A percentile compares a stretch with the other conserved stretches of the same genome.
Evolutionary conservation across 2,797 vertebrate species (phyloP).

Genomic region (Eutrigla gurnardus): DNA sequence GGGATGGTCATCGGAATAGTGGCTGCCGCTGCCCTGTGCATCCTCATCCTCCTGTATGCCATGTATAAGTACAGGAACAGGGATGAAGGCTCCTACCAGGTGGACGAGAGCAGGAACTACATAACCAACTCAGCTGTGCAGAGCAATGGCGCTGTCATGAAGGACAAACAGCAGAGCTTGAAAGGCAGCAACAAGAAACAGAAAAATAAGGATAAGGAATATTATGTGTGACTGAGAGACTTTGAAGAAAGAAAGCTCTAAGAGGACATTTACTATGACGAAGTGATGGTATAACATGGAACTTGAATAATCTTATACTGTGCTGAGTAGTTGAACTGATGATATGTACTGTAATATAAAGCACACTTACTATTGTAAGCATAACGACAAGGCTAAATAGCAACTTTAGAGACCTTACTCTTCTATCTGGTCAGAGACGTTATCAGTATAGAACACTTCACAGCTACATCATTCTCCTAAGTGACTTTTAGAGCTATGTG

Average conservation of each 20-base stretch:
- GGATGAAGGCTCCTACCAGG: conserved; percentile 99
- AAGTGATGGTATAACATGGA: conserved; percentile 82
- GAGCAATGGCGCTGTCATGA: conserved; percentile 97
- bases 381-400: conserved; percentile 85
- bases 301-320: conserved; percentile 82
- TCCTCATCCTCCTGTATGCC: conserved; percentile 99
- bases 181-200: conserved; percentile 98
- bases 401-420: conserved; percentile 87
- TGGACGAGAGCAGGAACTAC: conserved; percentile 99
- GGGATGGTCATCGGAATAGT: conserved; percentile 99
- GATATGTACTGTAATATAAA: conserved; percentile 94
- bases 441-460: conserved; percentile 91
- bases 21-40: conserved; percentile 99
- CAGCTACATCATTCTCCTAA: conserved; percentile 94
- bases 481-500: conserved; percentile 96
- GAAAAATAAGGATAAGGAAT: conserved; percentile 99
- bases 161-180: conserved; percentile 96
- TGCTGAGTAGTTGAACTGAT: conserved; percentile 89
- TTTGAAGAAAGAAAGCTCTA: conserved; percentile 65
- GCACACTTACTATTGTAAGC: conserved; percentile 92
- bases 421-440: conserved; percentile 85
- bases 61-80: conserved; percentile 99
- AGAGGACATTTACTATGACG: conserved; percentile 77
- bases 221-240: conserved; percentile 93
- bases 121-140: conserved; percentile 99